phyloP scores from a whole-genome alignment of 1,140 invertebrate species.

The Eciton burchellii region DNA sequence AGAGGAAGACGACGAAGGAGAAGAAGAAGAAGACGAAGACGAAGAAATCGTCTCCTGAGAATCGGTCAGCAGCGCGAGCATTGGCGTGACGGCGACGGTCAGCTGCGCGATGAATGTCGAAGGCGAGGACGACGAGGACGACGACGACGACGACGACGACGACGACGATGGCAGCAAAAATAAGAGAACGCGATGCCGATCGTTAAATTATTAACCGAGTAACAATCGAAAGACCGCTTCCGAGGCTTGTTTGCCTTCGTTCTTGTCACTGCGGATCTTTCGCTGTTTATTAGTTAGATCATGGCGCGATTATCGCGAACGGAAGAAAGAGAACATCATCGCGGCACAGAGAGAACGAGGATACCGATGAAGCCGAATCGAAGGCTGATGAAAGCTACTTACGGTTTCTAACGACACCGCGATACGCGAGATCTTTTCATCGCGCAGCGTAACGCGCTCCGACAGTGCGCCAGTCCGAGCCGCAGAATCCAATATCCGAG shows the following conservation, averaged over 20 bases:
- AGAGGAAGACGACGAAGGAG: not conserved
- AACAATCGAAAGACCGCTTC: slow-evolving; percentile 12
- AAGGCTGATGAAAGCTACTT: no score
- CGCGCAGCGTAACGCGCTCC: no score
- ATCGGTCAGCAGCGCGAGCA: slow-evolving; percentile 31
- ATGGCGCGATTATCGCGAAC: not conserved
- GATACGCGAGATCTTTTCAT: not conserved
- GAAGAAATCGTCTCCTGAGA: slow-evolving; percentile 28
- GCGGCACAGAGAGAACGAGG: not conserved
- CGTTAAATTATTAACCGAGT: slow-evolving; percentile 35
- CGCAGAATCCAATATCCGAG: slow-evolving; percentile 4
- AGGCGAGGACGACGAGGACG: slow-evolving; percentile 2
- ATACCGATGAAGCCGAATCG: not conserved
- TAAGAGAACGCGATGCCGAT: slow-evolving; percentile 16
- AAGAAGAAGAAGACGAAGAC: not conserved
- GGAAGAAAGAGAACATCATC: not conserved
- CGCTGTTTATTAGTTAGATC: not conserved
- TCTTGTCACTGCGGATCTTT: slow-evolving; percentile 15
- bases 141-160: not conserved
- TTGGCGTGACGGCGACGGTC: slow-evolving; percentile 45
- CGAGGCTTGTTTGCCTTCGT: not conserved
- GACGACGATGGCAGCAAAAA: not conserved
- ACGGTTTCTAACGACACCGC: not conserved
- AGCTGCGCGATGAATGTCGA: slow-evolving; percentile 33
- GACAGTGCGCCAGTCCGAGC: not conserved